phyloP scores from a whole-genome alignment of 2,888 invertebrate species.

The Acanthosepion lycidas region DNA sequence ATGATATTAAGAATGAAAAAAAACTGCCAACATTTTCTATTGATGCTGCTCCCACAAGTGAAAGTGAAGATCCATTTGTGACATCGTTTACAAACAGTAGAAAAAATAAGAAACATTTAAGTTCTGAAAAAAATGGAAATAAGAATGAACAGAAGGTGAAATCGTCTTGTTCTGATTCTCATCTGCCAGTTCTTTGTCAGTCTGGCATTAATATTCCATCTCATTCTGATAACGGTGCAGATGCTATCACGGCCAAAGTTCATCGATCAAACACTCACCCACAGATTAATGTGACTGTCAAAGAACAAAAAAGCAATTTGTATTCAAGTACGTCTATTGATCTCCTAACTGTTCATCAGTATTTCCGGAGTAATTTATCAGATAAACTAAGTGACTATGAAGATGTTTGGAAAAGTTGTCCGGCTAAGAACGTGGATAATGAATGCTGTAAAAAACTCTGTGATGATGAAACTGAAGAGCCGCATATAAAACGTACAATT shows the following conservation, averaged over 20 bases:
- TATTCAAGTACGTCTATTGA: conserved; percentile 62
- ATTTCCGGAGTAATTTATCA: conserved; percentile 88
- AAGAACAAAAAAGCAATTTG: conserved; percentile 46
- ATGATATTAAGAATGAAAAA: not conserved
- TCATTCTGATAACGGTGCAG: not conserved
- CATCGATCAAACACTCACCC: conserved; percentile 43
- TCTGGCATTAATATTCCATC: not conserved
- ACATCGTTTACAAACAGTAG: not conserved
- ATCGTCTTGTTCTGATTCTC: conserved; percentile 34
- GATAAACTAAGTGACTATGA: conserved; percentile 96
- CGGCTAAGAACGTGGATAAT: conserved; percentile 53
- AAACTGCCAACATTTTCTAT: not conserved
- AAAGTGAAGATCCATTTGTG: not conserved
- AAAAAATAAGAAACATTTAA: not conserved
- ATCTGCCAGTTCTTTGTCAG: not conserved
- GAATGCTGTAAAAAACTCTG: conserved; percentile 50
- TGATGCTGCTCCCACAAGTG: not conserved
- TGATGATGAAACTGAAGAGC: not conserved
- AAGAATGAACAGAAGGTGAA: not conserved
- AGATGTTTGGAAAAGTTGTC: conserved; percentile 84
- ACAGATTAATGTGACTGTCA: not conserved
- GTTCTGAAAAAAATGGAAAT: not conserved
- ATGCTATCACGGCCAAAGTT: not conserved
- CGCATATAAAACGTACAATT: not conserved
- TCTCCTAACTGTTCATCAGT: conserved; percentile 73